These are phyloP conservation scores for Buathra laborator DNA, from an alignment of 2,888 invertebrate species.

Conservation along the genomic window DNA sequence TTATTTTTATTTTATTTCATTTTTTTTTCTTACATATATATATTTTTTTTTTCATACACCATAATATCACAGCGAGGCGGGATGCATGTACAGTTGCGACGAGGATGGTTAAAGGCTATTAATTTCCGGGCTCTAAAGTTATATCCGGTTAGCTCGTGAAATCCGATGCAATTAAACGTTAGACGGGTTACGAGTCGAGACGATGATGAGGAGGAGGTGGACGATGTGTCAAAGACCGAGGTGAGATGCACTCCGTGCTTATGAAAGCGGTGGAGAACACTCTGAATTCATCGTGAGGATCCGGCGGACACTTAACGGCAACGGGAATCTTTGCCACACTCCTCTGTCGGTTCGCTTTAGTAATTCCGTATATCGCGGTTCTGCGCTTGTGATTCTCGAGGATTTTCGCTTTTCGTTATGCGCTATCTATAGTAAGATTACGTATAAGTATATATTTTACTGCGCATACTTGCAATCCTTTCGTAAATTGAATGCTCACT, in stretches of 20 bases:
- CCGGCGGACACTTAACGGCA: slow-evolving; percentile 17
- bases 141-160: slow-evolving; percentile 76
- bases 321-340: slow-evolving; percentile 18
- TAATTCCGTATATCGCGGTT: slow-evolving; percentile 71
- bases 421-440: background rate
- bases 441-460: slow-evolving; percentile 4
- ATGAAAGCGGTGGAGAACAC: slow-evolving; percentile 33
- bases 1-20: background rate
- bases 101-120: slow-evolving; percentile 77
- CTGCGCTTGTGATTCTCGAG: slow-evolving; percentile 74
- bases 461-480: background rate
- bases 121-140: slow-evolving; percentile 80
- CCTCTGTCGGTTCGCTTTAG: slow-evolving; percentile 61
- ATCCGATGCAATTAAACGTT: slow-evolving; percentile 81
- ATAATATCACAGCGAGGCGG: background rate
- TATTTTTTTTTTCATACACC: background rate
- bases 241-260: slow-evolving; percentile 65
- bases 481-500: background rate
- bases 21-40: background rate
- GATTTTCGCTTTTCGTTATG: slow-evolving; percentile 68
- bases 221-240: slow-evolving; percentile 27
- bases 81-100: background rate
- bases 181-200: slow-evolving; percentile 72
- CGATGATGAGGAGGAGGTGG: slow-evolving; percentile 69
- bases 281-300: slow-evolving; percentile 34